Base-by-base conservation (phyloP, 2,888 invertebrate species). In the Ectemnius continuus region DNA sequence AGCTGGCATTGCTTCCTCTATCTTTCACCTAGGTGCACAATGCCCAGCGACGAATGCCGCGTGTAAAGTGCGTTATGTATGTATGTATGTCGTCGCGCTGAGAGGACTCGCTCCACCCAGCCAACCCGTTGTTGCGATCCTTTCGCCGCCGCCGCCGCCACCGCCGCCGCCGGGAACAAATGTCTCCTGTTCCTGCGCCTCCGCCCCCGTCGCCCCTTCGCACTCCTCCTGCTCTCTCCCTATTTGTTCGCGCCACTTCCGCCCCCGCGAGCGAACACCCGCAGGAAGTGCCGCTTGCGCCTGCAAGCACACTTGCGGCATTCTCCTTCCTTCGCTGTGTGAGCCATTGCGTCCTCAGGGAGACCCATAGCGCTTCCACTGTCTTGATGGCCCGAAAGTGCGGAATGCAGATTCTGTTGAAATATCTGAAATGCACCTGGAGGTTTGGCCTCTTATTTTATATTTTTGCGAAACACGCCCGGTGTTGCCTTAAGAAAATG, bases 131-230 rank as follows among this genome's bases (percentile, higher is more conserved):
- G 45, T 48, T 52, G 45, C 0, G 16, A 23, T 67, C 45, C 70
- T 61, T 57, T 60, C 20, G 63, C 59, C 73, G 62, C 67, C 61
- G 14, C 36, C 5, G 66, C 67, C 61, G 14, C 36, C 5, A n/a
- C n/a, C n/a, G n/a, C 46, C 64, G 61, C 67, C 61, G 14, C 36
- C 5, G 66, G 64, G 67, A 71, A 78, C 69, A 59, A 79, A 76
- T 61, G 73, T 79, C 73, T 72, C 67, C 60, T 66, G 68, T 28
- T 60, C 47, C 16, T 46, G 4, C 36, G n/a, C 61, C 46, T n/a
- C n/a, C 13, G 14, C 20, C 60, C 46, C 23, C 23, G 23, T 23
- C 23, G 23, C 56, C 6, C 61, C 57, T 36, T 60, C 46, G 58
- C 48, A 56, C 23, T 58, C 68, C 69, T 64, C 66, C 46, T 16